Conservation (phyloP, 2,888 invertebrate species). For the Oscheius sp. region DNA sequence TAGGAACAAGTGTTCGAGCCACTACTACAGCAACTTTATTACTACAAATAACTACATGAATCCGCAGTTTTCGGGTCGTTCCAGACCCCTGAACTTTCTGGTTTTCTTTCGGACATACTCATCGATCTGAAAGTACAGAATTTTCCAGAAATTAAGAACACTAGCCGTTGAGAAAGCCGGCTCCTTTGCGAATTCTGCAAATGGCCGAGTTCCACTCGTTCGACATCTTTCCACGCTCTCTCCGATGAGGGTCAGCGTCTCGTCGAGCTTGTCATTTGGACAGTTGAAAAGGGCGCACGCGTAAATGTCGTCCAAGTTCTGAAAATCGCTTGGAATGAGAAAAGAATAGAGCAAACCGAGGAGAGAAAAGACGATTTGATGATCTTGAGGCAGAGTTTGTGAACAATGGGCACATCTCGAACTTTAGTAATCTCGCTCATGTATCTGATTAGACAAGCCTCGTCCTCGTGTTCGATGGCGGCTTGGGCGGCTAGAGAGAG, state of each 20-base stretch:
- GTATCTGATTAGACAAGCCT: slow-evolving; percentile 48
- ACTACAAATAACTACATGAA: neutral
- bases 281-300: slow-evolving; percentile 58
- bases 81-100: neutral
- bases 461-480: slow-evolving; percentile 52
- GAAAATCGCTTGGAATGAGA: neutral
- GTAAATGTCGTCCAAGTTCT: slow-evolving; percentile 56
- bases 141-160: neutral
- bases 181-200: neutral
- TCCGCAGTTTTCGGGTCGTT: slow-evolving; percentile 19
- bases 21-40: neutral
- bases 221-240: neutral
- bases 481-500: slow-evolving; percentile 53
- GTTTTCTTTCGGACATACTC: neutral
- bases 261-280: slow-evolving; percentile 39
- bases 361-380: slow-evolving; percentile 44
- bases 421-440: slow-evolving; percentile 49
- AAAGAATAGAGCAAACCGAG: slow-evolving; percentile 27
- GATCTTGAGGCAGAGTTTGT: slow-evolving; percentile 56
- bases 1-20: neutral
- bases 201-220: neutral
- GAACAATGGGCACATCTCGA: slow-evolving; percentile 51
- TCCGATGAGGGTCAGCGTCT: slow-evolving; percentile 40
- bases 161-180: slow-evolving; percentile 2
- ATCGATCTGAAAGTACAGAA: neutral